phyloP scores from a whole-genome alignment of 2,888 invertebrate species.

The Orthosia cruda region DNA sequence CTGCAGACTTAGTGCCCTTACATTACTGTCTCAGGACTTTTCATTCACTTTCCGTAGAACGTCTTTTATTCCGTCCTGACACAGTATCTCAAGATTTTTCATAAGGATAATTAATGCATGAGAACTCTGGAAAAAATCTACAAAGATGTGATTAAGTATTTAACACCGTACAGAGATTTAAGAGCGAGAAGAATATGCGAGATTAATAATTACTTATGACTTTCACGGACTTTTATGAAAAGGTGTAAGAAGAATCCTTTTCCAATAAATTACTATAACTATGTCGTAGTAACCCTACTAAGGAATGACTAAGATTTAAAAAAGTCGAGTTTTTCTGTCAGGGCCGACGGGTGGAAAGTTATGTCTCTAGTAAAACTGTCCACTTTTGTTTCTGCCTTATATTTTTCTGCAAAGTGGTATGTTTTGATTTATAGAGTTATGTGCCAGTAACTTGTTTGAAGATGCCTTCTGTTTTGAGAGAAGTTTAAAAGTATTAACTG shows the following conservation, averaged over 20 bases:
- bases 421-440: conserved; percentile 29
- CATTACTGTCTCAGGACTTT: too few species aligned
- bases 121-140: too few species aligned
- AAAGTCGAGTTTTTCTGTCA: conserved; percentile 37
- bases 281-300: conserved; percentile 32
- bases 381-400: conserved; percentile 42
- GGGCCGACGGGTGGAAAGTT: conserved; percentile 18
- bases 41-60: too few species aligned
- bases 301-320: conserved; percentile 37
- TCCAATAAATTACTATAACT: not conserved
- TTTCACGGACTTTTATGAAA: too few species aligned
- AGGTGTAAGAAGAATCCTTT: not conserved
- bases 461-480: not conserved
- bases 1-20: too few species aligned
- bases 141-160: too few species aligned
- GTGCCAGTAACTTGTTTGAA: not conserved
- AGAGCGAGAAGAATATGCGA: too few species aligned
- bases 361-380: conserved; percentile 46
- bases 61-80: too few species aligned
- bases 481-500: not conserved
- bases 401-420: conserved; percentile 30
- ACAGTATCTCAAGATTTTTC: too few species aligned
- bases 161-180: too few species aligned
- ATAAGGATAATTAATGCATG: too few species aligned
- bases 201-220: too few species aligned